Evolutionary conservation across 1,140 invertebrate genomes (phyloP).

Genomic region (Cydia amplana): DNA sequence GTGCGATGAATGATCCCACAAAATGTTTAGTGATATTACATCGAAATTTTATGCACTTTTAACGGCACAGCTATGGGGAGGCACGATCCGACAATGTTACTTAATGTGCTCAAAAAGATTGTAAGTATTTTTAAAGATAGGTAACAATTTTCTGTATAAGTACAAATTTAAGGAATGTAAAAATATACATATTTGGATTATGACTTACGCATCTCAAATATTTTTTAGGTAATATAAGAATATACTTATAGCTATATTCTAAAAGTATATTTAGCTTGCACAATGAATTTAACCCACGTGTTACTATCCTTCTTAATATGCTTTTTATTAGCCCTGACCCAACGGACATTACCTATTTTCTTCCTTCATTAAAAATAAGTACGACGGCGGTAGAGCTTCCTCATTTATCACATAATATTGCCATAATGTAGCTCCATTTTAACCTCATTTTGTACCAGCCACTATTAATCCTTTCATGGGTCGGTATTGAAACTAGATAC

Average conservation of each 20-base stretch:
- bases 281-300: too few relatives aligned
- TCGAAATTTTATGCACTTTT: constrained; percentile 23
- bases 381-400: neutral
- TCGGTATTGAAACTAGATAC: neutral
- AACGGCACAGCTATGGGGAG: constrained; percentile 3
- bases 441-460: neutral
- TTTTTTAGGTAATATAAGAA: too few relatives aligned
- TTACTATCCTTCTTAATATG: neutral
- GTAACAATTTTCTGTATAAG: neutral
- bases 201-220: too few relatives aligned
- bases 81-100: neutral
- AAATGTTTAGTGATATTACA: constrained; percentile 26
- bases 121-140: neutral
- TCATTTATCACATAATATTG: neutral
- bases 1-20: neutral
- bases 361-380: constrained; percentile 8
- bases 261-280: too few relatives aligned
- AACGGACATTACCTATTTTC: neutral
- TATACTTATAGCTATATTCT: too few relatives aligned
- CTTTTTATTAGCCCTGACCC: neutral
- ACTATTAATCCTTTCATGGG: neutral
- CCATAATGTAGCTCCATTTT: neutral
- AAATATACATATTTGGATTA: too few relatives aligned
- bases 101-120: neutral
- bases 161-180: too few relatives aligned